Conservation (phyloP, 1,140 invertebrate genomes). For the Diprion similis region DNA sequence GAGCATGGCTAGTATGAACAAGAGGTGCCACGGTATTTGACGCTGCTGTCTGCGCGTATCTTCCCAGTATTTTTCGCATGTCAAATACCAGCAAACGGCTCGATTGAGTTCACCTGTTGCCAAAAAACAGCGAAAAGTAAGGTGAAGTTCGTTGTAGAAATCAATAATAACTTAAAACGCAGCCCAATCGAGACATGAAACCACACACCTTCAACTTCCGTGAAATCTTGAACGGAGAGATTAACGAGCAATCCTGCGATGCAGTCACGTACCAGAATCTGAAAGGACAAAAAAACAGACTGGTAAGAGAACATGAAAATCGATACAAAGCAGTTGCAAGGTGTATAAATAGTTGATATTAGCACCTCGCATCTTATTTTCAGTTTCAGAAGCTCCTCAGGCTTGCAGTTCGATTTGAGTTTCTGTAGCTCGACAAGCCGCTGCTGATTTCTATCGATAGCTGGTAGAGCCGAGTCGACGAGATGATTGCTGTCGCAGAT, state of each 20-base stretch:
- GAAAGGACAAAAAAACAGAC: constrained; percentile 28
- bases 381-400: constrained; percentile 78
- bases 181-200: neutral
- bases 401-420: constrained; percentile 81
- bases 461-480: constrained; percentile 73
- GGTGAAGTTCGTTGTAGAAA: constrained; percentile 5
- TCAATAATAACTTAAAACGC: constrained; percentile 7
- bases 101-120: constrained; percentile 82
- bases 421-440: constrained; percentile 73
- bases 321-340: constrained; percentile 17
- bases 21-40: constrained; percentile 80
- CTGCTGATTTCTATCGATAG: constrained; percentile 68
- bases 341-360: neutral
- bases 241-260: constrained; percentile 80
- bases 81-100: constrained; percentile 89
- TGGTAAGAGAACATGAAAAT: constrained; percentile 23
- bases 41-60: constrained; percentile 77
- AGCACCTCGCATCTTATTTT: constrained; percentile 72
- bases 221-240: constrained; percentile 82
- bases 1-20: constrained; percentile 77
- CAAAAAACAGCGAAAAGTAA: constrained; percentile 18
- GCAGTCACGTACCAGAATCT: constrained; percentile 74
- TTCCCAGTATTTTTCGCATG: constrained; percentile 91
- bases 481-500: constrained; percentile 65
- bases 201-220: constrained; percentile 79